These are phyloP conservation scores for Amazona guildingii DNA, from an alignment of 2,113 vertebrate genomes.

Conservation along the genomic window DNA sequence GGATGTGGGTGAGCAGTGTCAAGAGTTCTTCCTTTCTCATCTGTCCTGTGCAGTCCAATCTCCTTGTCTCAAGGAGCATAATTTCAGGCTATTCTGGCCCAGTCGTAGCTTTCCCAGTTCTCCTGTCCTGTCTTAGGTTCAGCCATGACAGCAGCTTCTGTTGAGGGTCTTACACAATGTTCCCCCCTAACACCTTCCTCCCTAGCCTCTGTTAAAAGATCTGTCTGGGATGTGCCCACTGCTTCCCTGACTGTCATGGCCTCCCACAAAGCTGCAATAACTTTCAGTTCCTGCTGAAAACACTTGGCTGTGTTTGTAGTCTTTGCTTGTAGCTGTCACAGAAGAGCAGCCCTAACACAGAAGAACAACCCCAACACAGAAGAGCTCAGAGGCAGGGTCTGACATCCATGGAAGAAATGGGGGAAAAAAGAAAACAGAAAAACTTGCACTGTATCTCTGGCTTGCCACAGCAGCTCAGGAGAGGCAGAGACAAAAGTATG, in stretches of 20 bases:
- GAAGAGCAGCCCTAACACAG: background rate
- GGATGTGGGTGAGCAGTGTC: background rate
- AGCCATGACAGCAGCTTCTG: background rate
- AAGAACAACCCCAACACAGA: no score
- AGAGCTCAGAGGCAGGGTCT: background rate
- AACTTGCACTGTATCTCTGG: background rate
- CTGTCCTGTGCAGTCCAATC: background rate
- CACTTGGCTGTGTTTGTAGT: background rate
- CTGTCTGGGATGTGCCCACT: fast-evolving
- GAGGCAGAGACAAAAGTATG: background rate
- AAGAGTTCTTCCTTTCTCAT: background rate
- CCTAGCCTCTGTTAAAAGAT: background rate
- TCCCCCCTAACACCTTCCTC: background rate
- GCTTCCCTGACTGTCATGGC: background rate
- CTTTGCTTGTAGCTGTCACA: background rate
- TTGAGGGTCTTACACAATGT: fast-evolving
- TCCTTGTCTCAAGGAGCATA: background rate
- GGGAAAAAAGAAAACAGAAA: background rate
- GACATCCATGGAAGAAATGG: background rate
- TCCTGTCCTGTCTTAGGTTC: background rate
- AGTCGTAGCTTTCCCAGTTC: background rate
- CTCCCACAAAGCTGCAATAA: background rate
- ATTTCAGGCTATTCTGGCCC: background rate
- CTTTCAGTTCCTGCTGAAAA: background rate
- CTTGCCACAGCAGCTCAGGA: background rate